Evolutionary conservation across 2,797 vertebrate species (phyloP).

Genomic region (Paedocypris micromegethes): DNA sequence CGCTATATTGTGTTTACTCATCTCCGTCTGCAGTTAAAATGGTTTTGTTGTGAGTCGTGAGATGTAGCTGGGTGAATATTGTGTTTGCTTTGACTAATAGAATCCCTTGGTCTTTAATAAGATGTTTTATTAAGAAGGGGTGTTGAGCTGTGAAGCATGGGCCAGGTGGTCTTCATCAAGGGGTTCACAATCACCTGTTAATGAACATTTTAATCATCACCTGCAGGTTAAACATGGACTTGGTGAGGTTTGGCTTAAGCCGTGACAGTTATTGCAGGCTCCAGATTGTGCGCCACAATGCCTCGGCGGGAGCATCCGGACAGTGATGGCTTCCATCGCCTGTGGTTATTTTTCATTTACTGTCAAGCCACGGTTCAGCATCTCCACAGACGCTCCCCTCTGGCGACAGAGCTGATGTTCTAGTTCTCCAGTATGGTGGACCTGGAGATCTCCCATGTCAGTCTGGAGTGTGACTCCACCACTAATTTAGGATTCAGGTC

Average conservation of each 20-base stretch:
- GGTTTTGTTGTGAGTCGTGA: conserved; percentile 33
- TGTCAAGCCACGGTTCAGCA: conserved; percentile 22
- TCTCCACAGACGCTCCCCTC: conserved; percentile 37
- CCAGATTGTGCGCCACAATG: conserved; percentile 15
- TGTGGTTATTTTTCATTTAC: conserved; percentile 45
- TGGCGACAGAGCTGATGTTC: conserved; percentile 7
- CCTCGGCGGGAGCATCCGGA: conserved; percentile 28
- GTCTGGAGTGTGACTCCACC: conserved; percentile 8
- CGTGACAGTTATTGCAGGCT: conserved; percentile 30
- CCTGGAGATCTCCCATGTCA: conserved; percentile 30
- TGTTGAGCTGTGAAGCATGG: conserved; percentile 50
- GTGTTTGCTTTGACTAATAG: conserved; percentile 49
- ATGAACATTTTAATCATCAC: conserved; percentile 73
- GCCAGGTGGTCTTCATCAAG: conserved; percentile 57
- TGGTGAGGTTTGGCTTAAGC: conserved; percentile 22
- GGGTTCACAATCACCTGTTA: conserved; percentile 57
- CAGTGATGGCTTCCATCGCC: conserved; percentile 25
- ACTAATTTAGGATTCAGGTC: conserved; percentile 30
- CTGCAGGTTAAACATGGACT: conserved; percentile 47
- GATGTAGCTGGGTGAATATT: conserved; percentile 35
- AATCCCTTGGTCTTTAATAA: conserved; percentile 45
- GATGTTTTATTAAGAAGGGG: conserved; percentile 28
- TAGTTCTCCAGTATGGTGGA: conserved; percentile 1
- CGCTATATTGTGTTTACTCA: conserved; percentile 45
- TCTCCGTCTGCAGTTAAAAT: conserved; percentile 47